phyloP scores from a whole-genome alignment of 2,888 invertebrate species.

The Agrotis puta region DNA sequence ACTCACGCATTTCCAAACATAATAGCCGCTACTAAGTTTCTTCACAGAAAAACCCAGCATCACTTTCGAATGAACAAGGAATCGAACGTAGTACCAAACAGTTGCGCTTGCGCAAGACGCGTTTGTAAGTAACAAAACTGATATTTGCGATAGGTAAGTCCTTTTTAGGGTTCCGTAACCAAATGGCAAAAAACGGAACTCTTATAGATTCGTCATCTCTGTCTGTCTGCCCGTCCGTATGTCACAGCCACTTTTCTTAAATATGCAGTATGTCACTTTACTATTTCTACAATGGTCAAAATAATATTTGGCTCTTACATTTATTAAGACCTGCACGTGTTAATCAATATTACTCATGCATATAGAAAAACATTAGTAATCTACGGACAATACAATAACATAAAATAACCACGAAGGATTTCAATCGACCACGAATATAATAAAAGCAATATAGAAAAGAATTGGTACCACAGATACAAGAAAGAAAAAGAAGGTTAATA shows the following conservation, averaged over 20 bases:
- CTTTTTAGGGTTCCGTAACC: too few relatives aligned
- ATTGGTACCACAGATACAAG: neutral
- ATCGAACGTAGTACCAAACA: conserved; percentile 14
- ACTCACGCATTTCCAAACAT: conserved; percentile 13
- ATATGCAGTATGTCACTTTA: too few relatives aligned
- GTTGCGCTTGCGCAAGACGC: conserved; percentile 23
- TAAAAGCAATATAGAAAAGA: conserved; percentile 2
- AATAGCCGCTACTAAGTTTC: conserved; percentile 18
- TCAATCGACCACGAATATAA: conserved; percentile 5
- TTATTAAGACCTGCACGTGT: too few relatives aligned
- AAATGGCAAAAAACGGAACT: too few relatives aligned
- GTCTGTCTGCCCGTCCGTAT: too few relatives aligned
- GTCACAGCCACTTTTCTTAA: too few relatives aligned
- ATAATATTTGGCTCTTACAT: too few relatives aligned
- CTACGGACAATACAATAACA: conserved; percentile 11
- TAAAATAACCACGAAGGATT: conserved; percentile 30
- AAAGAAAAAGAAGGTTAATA: too few relatives aligned
- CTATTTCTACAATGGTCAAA: too few relatives aligned
- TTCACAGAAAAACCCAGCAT: conserved; percentile 42
- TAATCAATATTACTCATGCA: neutral
- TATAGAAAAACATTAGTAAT: conserved; percentile 12
- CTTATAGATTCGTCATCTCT: too few relatives aligned
- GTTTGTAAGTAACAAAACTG: neutral
- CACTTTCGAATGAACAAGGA: conserved; percentile 40
- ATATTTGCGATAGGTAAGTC: neutral